Conservation (phyloP, 2,888 invertebrate genomes). For the Endomychus coccineus region DNA sequence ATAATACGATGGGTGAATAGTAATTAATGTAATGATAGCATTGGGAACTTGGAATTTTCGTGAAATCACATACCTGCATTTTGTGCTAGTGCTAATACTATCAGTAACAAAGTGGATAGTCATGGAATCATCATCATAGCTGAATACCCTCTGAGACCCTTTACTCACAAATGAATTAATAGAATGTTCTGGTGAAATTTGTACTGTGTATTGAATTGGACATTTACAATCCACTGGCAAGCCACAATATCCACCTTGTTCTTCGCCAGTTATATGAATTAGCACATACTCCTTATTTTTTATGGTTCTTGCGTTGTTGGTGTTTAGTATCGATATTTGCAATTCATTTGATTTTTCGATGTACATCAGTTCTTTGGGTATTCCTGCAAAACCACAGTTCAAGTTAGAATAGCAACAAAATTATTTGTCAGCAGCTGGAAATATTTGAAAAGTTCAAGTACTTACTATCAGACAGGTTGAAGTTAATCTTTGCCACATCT, state of each 20-base stretch:
- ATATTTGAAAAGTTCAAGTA: constrained; percentile 3
- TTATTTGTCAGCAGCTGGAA: no score
- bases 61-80: constrained; percentile 33
- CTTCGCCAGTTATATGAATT: constrained; percentile 31
- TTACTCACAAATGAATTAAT: constrained; percentile 29
- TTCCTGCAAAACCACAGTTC: constrained; percentile 23
- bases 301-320: constrained; percentile 26
- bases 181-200: constrained; percentile 33
- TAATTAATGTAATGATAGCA: no score
- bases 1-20: neutral
- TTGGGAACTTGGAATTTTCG: no score
- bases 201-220: constrained; percentile 33
- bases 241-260: constrained; percentile 31
- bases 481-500: constrained; percentile 23
- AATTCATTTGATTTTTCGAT: constrained; percentile 34
- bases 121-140: constrained; percentile 31
- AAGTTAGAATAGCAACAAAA: no score
- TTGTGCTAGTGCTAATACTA: constrained; percentile 30
- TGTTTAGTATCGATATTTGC: constrained; percentile 32
- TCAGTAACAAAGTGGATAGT: constrained; percentile 35
- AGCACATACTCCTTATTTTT: constrained; percentile 28
- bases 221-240: constrained; percentile 33
- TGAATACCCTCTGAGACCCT: constrained; percentile 34
- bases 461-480: constrained; percentile 25
- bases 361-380: constrained; percentile 35